Conservation (phyloP, 2,113 vertebrate genomes). For the Vulpes lagopus region DNA sequence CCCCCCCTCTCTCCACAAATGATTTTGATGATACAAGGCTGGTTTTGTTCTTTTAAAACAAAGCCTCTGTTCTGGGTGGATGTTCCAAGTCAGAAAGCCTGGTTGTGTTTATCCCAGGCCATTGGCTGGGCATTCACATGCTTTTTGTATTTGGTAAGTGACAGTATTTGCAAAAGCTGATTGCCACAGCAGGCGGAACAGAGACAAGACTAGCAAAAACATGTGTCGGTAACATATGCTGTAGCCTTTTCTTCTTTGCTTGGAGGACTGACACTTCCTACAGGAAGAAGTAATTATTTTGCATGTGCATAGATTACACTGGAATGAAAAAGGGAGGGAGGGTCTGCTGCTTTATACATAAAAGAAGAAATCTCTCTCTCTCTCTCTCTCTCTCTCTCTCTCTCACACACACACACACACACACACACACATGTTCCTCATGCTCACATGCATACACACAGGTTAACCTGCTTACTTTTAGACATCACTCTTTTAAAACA, state of each 20-base stretch:
- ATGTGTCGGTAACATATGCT: conserved; percentile 82
- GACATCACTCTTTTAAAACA: background rate
- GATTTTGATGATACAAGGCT: conserved; percentile 75
- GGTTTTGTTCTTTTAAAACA: conserved; percentile 81
- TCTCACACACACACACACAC: background rate
- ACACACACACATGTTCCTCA: background rate
- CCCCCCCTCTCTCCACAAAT: background rate
- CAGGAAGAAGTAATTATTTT: conserved; percentile 82
- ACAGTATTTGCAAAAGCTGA: conserved; percentile 84
- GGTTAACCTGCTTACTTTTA: background rate
- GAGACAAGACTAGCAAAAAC: conserved; percentile 82
- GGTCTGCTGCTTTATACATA: background rate
- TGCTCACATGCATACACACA: background rate
- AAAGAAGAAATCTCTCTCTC: conserved; percentile 26
- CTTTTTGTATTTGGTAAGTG: conserved; percentile 84
- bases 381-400: background rate
- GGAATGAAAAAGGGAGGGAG: conserved; percentile 54
- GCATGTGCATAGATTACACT: conserved; percentile 77
- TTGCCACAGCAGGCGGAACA: conserved; percentile 81
- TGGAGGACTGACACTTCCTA: conserved; percentile 80
- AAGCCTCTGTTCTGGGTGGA: conserved; percentile 77
- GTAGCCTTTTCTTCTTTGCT: conserved; percentile 82
- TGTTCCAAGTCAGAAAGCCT: conserved; percentile 82
- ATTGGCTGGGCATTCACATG: conserved; percentile 80
- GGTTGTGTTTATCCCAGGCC: conserved; percentile 80